A percentile compares a stretch with the other conserved stretches of the same genome.
These are phyloP conservation scores for Metellina segmentata DNA, from an alignment of 2,888 invertebrate genomes.

Conservation along the genomic window DNA sequence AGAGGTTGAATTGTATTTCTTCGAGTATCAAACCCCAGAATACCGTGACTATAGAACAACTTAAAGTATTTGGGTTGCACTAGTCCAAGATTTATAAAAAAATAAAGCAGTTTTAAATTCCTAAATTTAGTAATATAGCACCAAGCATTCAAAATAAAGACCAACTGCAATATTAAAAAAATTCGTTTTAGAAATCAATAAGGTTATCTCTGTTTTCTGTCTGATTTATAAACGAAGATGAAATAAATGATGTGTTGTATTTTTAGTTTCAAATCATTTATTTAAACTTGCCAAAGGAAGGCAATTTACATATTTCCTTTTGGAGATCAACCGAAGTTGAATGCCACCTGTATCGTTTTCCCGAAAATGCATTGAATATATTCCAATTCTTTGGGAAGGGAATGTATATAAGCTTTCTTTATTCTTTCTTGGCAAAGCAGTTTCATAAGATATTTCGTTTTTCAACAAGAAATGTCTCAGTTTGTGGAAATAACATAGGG, in stretches of 20 bases:
- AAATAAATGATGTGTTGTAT: background rate
- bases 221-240: too few relatives aligned
- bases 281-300: background rate
- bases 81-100: too few relatives aligned
- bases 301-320: background rate
- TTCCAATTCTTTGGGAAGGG: background rate
- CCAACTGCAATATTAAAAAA: too few relatives aligned
- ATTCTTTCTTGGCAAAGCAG: background rate
- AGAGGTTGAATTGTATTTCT: too few relatives aligned
- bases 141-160: too few relatives aligned
- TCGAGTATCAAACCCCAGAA: too few relatives aligned
- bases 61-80: too few relatives aligned
- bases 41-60: too few relatives aligned
- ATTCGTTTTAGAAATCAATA: too few relatives aligned
- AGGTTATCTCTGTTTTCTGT: too few relatives aligned
- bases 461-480: background rate
- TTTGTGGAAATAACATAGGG: background rate
- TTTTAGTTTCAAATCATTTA: background rate
- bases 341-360: background rate
- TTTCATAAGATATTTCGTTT: background rate
- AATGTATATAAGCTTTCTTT: background rate
- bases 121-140: too few relatives aligned
- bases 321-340: background rate
- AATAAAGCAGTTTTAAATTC: too few relatives aligned
- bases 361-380: background rate